Evolutionary conservation across 2,888 invertebrate genomes (phyloP).

Genomic region (Drosophila recens): DNA sequence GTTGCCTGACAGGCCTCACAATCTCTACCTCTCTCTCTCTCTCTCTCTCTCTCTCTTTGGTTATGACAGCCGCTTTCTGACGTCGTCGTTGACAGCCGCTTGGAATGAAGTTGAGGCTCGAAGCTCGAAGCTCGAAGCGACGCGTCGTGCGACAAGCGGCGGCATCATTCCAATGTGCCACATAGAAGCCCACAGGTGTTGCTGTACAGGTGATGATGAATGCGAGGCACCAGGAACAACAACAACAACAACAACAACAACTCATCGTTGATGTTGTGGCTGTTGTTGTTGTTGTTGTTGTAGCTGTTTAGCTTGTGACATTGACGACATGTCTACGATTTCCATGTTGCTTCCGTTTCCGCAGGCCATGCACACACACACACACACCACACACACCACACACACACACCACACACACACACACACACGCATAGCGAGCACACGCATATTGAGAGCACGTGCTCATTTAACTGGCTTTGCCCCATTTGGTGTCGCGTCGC

Average conservation of each 20-base stretch:
- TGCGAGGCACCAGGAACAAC: constrained; percentile 33
- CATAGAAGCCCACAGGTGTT: constrained; percentile 50
- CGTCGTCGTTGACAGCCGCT: constrained; percentile 45
- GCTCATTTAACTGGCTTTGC: constrained; percentile 37
- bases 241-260: too few relatives aligned
- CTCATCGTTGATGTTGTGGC: constrained; percentile 28
- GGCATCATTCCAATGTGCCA: constrained; percentile 10
- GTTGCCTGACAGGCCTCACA: constrained; percentile 8
- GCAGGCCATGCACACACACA: constrained; percentile 23
- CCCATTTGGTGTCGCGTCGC: constrained; percentile 13
- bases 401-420: constrained; percentile 11
- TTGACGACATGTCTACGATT: constrained; percentile 73
- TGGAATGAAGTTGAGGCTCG: constrained; percentile 15
- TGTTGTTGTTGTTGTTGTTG: constrained; percentile 37
- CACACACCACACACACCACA: constrained; percentile 13
- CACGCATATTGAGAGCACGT: constrained; percentile 34
- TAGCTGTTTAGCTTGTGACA: constrained; percentile 61
- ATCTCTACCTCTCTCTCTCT: constrained; percentile 1
- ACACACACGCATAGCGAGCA: constrained; percentile 7
- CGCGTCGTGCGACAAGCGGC: constrained; percentile 9
- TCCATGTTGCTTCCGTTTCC: constrained; percentile 63
- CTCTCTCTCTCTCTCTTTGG: constrained; percentile 12
- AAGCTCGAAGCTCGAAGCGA: constrained; percentile 22
- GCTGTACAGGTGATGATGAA: constrained; percentile 56
- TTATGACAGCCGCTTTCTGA: constrained; percentile 47